Base-by-base conservation (phyloP, 2,888 invertebrate genomes). In the Endotricha flammealis region DNA sequence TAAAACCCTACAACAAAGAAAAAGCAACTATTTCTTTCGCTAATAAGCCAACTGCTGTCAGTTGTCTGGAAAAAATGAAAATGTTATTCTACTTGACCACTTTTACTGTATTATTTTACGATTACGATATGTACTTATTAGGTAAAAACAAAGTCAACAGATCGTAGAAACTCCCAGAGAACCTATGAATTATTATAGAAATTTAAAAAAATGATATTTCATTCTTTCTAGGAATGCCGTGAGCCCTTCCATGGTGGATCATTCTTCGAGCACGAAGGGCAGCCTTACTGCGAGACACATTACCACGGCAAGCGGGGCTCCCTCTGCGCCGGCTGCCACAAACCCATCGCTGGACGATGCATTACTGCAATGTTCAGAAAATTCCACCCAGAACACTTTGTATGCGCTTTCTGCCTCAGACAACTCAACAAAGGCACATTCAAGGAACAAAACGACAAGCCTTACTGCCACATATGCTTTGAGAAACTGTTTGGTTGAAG, bases 321-420 rank as follows among this genome's bases (percentile, higher is more conserved):
- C 0, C 90, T 99, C 4, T 99, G 99, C 80, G 97, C 97, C 44
- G 97, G 97, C 44, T 99, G 99, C 77, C 96, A 97, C 75, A 97
- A 98, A 68, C 98, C 99, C 9, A 98, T 99, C 61, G 95, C 96
- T 33, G 96, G 96, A 38, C 93, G 99, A 22, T 99, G 99, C 83
- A 98, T 99, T 73, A 99, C 99, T 0, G 99, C 99, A 48, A 98
- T 99, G 98, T 98, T 96, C 87, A 89, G 95, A 56, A 99, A 99
- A 86, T 99, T 97, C 90, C 99, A 99, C 81, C 99, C 99, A 0
- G 99, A 99, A 74, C 99, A 99, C 86, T 99, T 99, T 73, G 97
- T 98, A 4, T 99, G 99, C 88, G 97, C 98, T n/a, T 99, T 98
- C 88, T 99, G 99, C 69, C 89, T 98, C 46, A 94, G 97, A 66